A percentile compares a stretch with the other conserved stretches of the same genome.
These are phyloP conservation scores for Melanotaenia maccullochi DNA, from an alignment of 2,797 vertebrate species.

Conservation along the genomic window DNA sequence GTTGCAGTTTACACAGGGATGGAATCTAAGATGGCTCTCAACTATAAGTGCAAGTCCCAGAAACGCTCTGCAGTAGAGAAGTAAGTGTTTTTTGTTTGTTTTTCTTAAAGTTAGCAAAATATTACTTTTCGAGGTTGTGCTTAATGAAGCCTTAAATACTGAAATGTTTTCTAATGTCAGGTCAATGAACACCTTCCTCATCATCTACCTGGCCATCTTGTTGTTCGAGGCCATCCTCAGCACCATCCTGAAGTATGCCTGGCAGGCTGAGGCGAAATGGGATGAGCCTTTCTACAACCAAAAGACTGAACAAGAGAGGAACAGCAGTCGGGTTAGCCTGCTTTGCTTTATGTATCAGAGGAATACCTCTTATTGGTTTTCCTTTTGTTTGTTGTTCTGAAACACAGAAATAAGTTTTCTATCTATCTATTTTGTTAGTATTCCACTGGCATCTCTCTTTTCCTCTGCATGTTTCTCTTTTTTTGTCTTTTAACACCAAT, in stretches of 20 bases:
- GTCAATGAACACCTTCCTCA: slow-evolving; percentile 98
- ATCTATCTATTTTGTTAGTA: slow-evolving; percentile 9
- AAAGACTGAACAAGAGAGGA: slow-evolving; percentile 93
- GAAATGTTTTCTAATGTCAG: slow-evolving; percentile 65
- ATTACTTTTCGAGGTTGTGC: neutral
- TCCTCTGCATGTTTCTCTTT: neutral
- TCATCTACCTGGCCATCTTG: slow-evolving; percentile 96
- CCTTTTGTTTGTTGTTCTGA: slow-evolving; percentile 3
- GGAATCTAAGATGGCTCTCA: slow-evolving; percentile 99
- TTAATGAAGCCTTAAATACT: neutral
- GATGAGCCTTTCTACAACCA: slow-evolving; percentile 96
- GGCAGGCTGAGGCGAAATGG: slow-evolving; percentile 94
- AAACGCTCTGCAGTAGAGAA: slow-evolving; percentile 99
- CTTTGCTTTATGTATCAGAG: neutral
- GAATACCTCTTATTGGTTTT: slow-evolving; percentile 40
- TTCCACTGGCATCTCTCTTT: neutral
- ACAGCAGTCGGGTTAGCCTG: slow-evolving; percentile 92
- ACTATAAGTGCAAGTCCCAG: slow-evolving; percentile 99
- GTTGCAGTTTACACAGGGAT: slow-evolving; percentile 98
- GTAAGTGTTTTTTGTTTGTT: slow-evolving; percentile 75
- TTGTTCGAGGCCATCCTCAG: slow-evolving; percentile 94
- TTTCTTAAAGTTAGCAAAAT: neutral
- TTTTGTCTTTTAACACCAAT: neutral
- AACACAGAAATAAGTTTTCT: slow-evolving; percentile 32
- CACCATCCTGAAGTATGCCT: slow-evolving; percentile 96